Conservation (phyloP, 1,140 invertebrate species). For the Contarinia nasturtii region DNA sequence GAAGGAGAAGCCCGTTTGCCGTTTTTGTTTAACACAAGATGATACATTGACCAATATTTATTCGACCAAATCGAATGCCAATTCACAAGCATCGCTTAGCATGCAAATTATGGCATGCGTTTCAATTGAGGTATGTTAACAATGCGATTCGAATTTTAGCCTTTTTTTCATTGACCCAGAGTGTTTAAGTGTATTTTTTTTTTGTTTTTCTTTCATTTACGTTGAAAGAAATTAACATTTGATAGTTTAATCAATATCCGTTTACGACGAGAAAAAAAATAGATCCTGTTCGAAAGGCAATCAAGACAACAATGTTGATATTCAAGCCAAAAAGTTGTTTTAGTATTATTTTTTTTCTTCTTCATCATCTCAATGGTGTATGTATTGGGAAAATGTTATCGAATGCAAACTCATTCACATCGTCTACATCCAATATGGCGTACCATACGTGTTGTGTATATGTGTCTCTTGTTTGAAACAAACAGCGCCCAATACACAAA, state of each 20-base stretch:
- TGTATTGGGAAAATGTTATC: no score
- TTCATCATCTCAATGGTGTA: no score
- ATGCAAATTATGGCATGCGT: conserved; percentile 56
- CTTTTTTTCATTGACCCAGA: background rate
- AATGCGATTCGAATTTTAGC: background rate
- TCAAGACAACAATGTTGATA: no score
- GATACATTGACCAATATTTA: conserved; percentile 43
- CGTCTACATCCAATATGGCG: no score
- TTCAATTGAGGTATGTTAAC: conserved; percentile 43
- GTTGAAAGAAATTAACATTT: background rate
- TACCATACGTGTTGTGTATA: no score
- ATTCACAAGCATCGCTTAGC: conserved; percentile 36
- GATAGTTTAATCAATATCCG: background rate
- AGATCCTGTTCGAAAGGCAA: background rate
- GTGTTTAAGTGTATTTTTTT: background rate
- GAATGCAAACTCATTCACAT: no score
- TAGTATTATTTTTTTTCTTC: background rate
- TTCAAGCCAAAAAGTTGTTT: background rate
- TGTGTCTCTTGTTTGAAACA: no score
- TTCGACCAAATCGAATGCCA: conserved; percentile 31
- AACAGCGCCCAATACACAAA: no score
- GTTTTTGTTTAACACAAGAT: conserved; percentile 42
- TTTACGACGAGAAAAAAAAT: background rate
- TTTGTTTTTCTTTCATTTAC: background rate
- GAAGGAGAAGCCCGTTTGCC: conserved; percentile 36